Base-by-base conservation (phyloP, 2,797 vertebrate species). In the Sternotherus odoratus region DNA sequence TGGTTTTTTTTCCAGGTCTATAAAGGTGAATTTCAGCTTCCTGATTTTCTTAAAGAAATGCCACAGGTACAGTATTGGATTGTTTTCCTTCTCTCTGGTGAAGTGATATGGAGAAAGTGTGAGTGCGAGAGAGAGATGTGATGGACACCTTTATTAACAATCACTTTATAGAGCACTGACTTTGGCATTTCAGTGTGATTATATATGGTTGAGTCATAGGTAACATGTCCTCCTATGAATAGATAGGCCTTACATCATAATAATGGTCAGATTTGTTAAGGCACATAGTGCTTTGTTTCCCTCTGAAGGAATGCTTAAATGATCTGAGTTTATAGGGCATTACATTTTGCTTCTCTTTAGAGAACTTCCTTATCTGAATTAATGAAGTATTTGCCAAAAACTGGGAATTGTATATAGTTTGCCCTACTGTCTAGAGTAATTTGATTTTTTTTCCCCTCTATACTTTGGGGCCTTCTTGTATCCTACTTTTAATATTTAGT, bases 11-110 rank as follows among this genome's bases (percentile, higher is more conserved):
- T 72, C 94, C 97, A 99, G 99, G 99, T 99, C 94, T 99, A 98
- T 98, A 99, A 99, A 98, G 99, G 99, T 97, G 99, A 99, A 99
- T 99, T 99, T 98, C 99, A 99, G 96, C 99, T 99, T 85, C 99
- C 99, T 93, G 99, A 99, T 96, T 99, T 99, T 97, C 98, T 98
- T 56, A 98, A 98, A 97, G 98, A 98, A 88, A 98, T 99, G 96
- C 98, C 98, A 97, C 99, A 99, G 99, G 99, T 99, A 99, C 96
- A 95, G 97, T 98, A 97, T 89, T 87, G 82, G 17, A 39, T 74
- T 79, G 0, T 12, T 90, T 82, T 82, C 57, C 17, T 95, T 86
- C 86, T 33, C n/a, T 82, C 17, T 0, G 1, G 24, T 39, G 11
- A 69, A 69, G 66, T 39, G 36, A 69, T 36, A 69, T 23, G 12